Evolutionary conservation across 2,888 invertebrate species (phyloP), one percentile per base, ranked within the genome.

Genomic region (Lasioglossum pauxillum): DNA sequence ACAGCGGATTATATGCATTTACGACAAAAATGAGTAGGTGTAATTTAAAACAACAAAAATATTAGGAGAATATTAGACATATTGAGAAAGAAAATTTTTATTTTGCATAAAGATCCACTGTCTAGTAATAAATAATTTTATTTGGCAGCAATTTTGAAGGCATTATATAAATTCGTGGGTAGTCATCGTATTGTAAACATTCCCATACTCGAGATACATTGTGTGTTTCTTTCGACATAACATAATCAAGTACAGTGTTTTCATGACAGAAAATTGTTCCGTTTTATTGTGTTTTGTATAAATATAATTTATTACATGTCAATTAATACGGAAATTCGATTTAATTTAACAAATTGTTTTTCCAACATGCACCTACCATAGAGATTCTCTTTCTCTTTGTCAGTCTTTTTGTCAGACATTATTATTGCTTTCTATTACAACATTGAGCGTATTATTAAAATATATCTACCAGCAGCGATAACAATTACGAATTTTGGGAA

Each of bases 331-430:
- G 14, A n/a, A 41, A 41, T 71, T 41, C 1, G 38, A 38, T n/a
- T 12, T 10, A 79, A n/a, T 74, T 12, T n/a, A 71, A 14, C 5
- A n/a, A 71, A 53, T 64, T 71, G 23, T 53, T 76, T 53, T 81
- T 35, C 75, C 84, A 78, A 89, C 60, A 84, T 75, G 87, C 87
- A 91, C 67, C 86, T 89, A 92, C 93, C 93, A 57, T 92, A 91
- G 60, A 93, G 78, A 87, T 90, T 92, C 41, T 93, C 91, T 53
- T 88, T 91, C 1, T 86, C 90, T 44, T 88, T 88, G 8, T 88
- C 77, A 19, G 41, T 69, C 7, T 85, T 85, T 38, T 85, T 81
- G 72, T 82, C 67, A 35, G 81, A 31, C 85, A 81, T 85, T 44
- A 10, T 67, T 78, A 38, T 57, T 19, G n/a, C 38, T 80, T 80